Percentiles rank a stretch among this genome's conserved stretches.
Evolutionary conservation across 2,888 invertebrate genomes (phyloP).

Genomic region (Eupeodes latifasciatus): DNA sequence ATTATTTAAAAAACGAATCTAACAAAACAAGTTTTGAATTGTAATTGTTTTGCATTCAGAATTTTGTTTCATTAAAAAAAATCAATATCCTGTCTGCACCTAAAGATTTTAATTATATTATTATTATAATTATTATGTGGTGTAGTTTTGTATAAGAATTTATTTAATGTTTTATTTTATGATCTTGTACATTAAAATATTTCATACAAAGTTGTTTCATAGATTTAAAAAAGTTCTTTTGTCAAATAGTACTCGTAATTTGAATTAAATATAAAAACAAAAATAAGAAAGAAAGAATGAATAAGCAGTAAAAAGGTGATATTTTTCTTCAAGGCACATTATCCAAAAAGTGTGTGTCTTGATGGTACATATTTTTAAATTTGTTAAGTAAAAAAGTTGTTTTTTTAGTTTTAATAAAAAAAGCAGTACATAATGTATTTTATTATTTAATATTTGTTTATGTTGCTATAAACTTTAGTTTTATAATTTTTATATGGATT

Average conservation of each 20-base stretch:
- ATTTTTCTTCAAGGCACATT: constrained; percentile 57
- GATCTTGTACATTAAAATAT: background rate
- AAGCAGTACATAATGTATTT: constrained; percentile 9
- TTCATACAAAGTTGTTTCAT: background rate
- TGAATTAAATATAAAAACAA: constrained; percentile 36
- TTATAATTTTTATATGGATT: background rate
- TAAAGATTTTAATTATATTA: background rate
- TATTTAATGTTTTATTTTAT: background rate
- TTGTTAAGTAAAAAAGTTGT: constrained; percentile 28
- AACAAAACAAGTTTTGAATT: constrained; percentile 9
- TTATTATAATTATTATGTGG: background rate
- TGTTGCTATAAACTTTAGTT: constrained; percentile 11
- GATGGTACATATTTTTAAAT: constrained; percentile 6
- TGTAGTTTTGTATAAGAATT: background rate
- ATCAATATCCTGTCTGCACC: background rate
- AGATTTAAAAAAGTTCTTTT: background rate
- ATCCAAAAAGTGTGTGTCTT: constrained; percentile 50
- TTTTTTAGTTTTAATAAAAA: background rate
- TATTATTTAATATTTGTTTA: too few species aligned
- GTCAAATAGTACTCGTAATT: background rate
- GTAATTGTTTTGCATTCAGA: constrained; percentile 2
- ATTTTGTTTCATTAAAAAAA: background rate
- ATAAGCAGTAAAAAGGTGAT: constrained; percentile 38
- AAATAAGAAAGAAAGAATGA: constrained; percentile 34
- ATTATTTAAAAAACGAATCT: constrained; percentile 57